phyloP scores from a whole-genome alignment of 2,797 vertebrate species.

The Tenualosa thibaudeaui region DNA sequence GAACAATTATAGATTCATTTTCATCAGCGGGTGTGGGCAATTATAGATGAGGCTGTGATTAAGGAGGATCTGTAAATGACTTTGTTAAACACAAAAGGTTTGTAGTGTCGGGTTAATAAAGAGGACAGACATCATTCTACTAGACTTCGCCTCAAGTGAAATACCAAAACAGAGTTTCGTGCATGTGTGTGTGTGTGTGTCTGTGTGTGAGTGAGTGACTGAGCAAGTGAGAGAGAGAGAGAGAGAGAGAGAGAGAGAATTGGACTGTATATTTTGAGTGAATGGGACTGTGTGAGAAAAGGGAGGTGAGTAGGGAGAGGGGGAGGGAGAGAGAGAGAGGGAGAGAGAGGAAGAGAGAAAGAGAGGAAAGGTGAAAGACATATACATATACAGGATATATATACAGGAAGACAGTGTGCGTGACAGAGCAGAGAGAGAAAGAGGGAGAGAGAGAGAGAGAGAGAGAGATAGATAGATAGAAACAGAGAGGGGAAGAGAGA shows the following conservation, averaged over 20 bases:
- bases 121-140: conserved; percentile 53
- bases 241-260: not conserved
- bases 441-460: conserved; percentile 54
- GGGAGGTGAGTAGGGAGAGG: not conserved
- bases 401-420: not conserved
- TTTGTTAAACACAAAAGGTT: conserved; percentile 65
- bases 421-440: not conserved
- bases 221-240: no score
- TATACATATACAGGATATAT: not conserved
- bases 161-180: conserved; percentile 57
- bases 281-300: not conserved
- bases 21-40: conserved; percentile 69
- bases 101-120: conserved; percentile 64
- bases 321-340: no score
- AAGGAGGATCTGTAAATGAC: conserved; percentile 63
- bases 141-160: conserved; percentile 33
- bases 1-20: conserved; percentile 72
- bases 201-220: not conserved
- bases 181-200: conserved; percentile 23
- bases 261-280: not conserved
- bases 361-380: not conserved
- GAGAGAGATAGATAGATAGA: conserved; percentile 42
- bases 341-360: no score
- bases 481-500: no score
- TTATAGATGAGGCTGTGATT: conserved; percentile 71